A percentile compares a stretch with the other conserved stretches of the same genome.
Evolutionary conservation across 2,797 vertebrate species (phyloP).

Genomic region (Stomatorhinus walkeri): DNA sequence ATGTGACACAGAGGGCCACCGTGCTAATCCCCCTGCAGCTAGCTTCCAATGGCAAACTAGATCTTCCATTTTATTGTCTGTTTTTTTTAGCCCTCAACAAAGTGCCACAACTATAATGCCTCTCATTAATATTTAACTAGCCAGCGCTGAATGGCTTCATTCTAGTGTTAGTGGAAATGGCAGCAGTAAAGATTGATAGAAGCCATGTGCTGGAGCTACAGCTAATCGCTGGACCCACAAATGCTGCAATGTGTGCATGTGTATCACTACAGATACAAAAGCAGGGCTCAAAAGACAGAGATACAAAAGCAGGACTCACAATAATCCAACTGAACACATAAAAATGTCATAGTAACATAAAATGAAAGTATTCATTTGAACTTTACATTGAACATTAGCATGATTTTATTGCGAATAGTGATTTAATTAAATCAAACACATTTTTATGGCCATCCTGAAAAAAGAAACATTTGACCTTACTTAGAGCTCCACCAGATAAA

Average conservation of each 20-base stretch:
- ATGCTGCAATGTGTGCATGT: not conserved
- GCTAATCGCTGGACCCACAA: not conserved
- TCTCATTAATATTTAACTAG: constrained; percentile 8
- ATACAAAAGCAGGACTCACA: not conserved
- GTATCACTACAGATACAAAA: not conserved
- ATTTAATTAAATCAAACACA: not conserved
- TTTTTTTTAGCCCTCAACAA: not conserved
- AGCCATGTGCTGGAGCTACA: not conserved
- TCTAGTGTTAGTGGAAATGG: not conserved
- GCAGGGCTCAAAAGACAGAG: not conserved
- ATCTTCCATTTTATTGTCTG: not conserved
- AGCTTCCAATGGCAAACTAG: not conserved
- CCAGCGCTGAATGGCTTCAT: not conserved
- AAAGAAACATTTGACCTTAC: not conserved
- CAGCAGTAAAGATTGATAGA: constrained; percentile 9
- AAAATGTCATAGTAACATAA: not conserved
- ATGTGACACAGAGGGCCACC: not conserved
- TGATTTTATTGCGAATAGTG: not conserved
- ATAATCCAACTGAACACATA: not conserved
- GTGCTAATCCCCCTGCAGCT: not conserved
- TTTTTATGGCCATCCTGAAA: not conserved
- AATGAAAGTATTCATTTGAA: not conserved
- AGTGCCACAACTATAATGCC: not conserved
- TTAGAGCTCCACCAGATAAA: not conserved
- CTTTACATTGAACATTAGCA: not conserved